Conservation (phyloP, 2,888 invertebrate genomes). For the Ophion costatus region DNA sequence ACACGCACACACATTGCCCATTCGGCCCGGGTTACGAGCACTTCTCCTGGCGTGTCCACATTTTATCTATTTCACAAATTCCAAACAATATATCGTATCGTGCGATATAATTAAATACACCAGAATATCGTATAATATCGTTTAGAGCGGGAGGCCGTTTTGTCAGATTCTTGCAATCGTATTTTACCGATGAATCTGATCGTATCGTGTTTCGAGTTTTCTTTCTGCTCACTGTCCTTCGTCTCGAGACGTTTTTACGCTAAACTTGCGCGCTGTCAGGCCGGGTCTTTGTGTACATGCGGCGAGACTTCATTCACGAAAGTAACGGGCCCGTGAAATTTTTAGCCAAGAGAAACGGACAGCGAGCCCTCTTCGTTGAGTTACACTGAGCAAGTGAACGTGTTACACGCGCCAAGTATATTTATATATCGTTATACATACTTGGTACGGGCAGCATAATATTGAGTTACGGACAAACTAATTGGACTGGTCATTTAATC, state of each 20-base stretch:
- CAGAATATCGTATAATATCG: no score
- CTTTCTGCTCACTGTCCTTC: not conserved
- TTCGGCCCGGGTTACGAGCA: slow-evolving; percentile 66
- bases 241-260: not conserved
- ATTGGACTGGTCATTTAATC: slow-evolving; percentile 32
- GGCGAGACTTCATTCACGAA: slow-evolving; percentile 67
- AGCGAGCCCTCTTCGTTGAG: slow-evolving; percentile 8
- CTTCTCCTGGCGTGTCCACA: no score
- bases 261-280: not conserved
- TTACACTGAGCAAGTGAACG: slow-evolving; percentile 34
- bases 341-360: slow-evolving; percentile 10
- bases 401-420: not conserved
- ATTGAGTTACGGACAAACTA: slow-evolving; percentile 50
- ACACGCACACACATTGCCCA: slow-evolving; percentile 60
- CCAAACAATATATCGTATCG: no score
- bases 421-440: no score
- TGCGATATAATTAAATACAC: no score
- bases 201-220: not conserved
- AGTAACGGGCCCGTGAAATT: slow-evolving; percentile 73
- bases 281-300: slow-evolving; percentile 34
- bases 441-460: slow-evolving; percentile 18
- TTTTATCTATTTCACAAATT: no score
- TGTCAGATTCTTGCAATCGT: not conserved
- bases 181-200: not conserved
- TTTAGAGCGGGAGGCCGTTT: not conserved